Evolutionary conservation across 1,140 invertebrate genomes (phyloP), one percentile per base, ranked within the genome.

Genomic region (Cryptotermes secundus): DNA sequence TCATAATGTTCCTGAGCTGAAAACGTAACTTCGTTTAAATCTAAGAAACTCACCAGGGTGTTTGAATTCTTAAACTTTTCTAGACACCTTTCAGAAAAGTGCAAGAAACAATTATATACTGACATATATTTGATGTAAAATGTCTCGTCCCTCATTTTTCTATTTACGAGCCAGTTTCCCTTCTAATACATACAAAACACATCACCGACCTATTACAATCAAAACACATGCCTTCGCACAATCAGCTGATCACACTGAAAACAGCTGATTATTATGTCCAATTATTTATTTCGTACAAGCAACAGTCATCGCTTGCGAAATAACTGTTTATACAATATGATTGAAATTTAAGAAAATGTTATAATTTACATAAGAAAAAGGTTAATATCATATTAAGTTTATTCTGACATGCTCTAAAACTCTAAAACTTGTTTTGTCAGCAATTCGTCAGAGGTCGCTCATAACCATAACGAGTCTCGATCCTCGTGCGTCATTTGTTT

Each of bases 101-200:
- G 84, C 14, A 87, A 31, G 85, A 87, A 87, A 79, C 86, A 85
- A 59, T 87, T 84, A 53, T 85, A 85, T n/a, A 82, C 80, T 31
- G 84, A 81, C 49, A 87, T 81, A 86, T 83, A 86, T 83, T 87
- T 53, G 10, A 87, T 34, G 26, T 31, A 80, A 79, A 87, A 85
- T 26, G 84, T 84, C 79, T 87, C 85, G 53, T 86, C 86, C 83
- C 84, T 83, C 87, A 87, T 87, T 42, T 79, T 34, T 82, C 19
- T 72, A n/a, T n/a, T 72, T 72, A 31, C 26, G 6, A 72, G 14
- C 26, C 59, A 0, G 45, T 19, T 49, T 49, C 45, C 3, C 3
- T 49, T 1, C 19, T 59, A 10, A 22, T 3, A 26, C 3, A 6
- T 59, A 59, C 53, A 24, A 19, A 59, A 9, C 53, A 59, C 19